phyloP scores from a whole-genome alignment of 2,797 vertebrate species.

The Natrix natrix region DNA sequence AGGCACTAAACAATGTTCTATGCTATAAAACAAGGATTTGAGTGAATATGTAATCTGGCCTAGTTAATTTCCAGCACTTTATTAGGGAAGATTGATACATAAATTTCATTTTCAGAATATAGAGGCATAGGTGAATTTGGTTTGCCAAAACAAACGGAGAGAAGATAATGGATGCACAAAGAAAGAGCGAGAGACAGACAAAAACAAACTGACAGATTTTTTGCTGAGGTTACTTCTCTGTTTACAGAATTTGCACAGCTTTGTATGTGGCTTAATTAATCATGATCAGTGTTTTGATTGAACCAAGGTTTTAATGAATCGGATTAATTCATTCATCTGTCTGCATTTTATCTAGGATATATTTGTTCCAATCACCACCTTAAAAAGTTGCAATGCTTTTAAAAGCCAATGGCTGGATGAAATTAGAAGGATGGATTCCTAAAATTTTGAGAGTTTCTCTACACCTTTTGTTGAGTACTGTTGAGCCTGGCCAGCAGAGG shows the following conservation, averaged over 20 bases:
- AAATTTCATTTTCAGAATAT: slow-evolving; percentile 66
- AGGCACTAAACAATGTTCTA: slow-evolving; percentile 61
- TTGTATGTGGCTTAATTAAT: background rate
- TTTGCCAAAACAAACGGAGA: slow-evolving; percentile 1
- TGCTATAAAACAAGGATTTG: slow-evolving; percentile 75
- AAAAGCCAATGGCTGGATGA: background rate
- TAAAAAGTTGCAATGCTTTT: background rate
- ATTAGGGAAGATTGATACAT: slow-evolving; percentile 77
- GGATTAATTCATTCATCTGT: background rate
- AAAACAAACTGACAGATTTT: background rate
- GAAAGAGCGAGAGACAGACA: background rate
- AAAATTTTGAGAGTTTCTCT: background rate
- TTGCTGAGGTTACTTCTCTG: background rate
- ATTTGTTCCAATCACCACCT: background rate
- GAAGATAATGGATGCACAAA: background rate
- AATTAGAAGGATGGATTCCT: background rate
- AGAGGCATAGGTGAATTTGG: slow-evolving; percentile 62
- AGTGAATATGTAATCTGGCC: slow-evolving; percentile 70
- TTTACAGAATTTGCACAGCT: background rate
- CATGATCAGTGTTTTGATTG: background rate
- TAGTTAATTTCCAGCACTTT: slow-evolving; percentile 74
- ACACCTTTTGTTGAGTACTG: too few relatives aligned
- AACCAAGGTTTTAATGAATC: slow-evolving; percentile 1
- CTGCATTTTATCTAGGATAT: background rate
- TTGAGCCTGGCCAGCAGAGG: too few relatives aligned